Percentiles rank a stretch among this genome's conserved stretches.
These are phyloP conservation scores for Drosophila subobscura DNA, from an alignment of 1,140 invertebrate genomes.

Conservation along the genomic window DNA sequence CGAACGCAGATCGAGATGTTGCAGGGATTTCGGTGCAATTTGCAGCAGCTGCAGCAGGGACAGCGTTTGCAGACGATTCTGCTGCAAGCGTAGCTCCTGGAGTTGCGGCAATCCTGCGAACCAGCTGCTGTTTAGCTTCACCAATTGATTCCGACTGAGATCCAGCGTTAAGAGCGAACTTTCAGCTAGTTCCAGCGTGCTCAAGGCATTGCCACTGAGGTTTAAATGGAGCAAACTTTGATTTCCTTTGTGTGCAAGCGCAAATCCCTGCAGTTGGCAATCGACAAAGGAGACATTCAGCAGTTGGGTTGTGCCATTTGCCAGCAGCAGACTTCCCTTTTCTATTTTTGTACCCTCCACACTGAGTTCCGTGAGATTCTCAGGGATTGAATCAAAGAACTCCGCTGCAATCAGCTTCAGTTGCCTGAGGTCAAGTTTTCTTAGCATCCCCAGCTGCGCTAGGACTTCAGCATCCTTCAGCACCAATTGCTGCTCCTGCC, in stretches of 20 bases:
- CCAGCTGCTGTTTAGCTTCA: slow-evolving; percentile 49
- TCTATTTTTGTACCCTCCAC: slow-evolving; percentile 35
- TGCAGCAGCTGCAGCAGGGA: slow-evolving; percentile 42
- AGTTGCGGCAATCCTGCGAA: slow-evolving; percentile 46
- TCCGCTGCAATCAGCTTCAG: slow-evolving; percentile 20
- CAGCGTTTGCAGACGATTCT: slow-evolving; percentile 47
- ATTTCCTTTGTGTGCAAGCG: slow-evolving; percentile 6
- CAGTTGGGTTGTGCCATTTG: slow-evolving; percentile 34
- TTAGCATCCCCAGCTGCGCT: slow-evolving; percentile 7
- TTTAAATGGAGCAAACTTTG: slow-evolving; percentile 37
- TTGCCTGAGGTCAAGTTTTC: slow-evolving; percentile 23
- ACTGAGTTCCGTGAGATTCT: slow-evolving; percentile 15
- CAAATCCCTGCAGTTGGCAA: slow-evolving; percentile 48
- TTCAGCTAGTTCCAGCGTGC: slow-evolving; percentile 26
- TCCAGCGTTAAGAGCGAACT: slow-evolving; percentile 44
- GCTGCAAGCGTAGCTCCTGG: slow-evolving; percentile 32
- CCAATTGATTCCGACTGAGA: slow-evolving; percentile 63
- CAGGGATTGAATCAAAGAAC: slow-evolving; percentile 22
- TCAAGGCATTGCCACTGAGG: slow-evolving; percentile 60
- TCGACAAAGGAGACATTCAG: slow-evolving; percentile 45
- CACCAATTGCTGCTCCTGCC: slow-evolving; percentile 33
- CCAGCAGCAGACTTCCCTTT: slow-evolving; percentile 3
- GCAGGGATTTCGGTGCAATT: slow-evolving; percentile 17
- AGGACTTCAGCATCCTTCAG: slow-evolving; percentile 14
- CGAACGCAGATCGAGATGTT: slow-evolving; percentile 49